Evolutionary conservation across 2,113 vertebrate species (phyloP), one percentile per base, ranked within the genome.

Genomic region (Ramphastos sulfuratus): DNA sequence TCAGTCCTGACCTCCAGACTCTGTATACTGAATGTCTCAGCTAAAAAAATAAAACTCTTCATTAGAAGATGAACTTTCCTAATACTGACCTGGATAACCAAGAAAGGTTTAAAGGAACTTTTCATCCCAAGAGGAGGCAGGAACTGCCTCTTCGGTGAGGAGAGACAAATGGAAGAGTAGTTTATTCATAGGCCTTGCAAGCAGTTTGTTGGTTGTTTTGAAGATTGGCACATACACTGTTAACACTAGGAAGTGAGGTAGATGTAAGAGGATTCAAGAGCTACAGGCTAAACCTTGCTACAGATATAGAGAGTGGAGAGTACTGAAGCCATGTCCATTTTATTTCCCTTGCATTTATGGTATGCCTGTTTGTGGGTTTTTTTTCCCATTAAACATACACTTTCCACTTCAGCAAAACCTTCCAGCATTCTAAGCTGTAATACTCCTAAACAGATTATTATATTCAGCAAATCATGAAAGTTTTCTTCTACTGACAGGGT

Each of bases 51-150:
- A 65, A 80, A 70, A 61, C 31, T 46, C 25, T 63, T 74, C 13
- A 50, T n/a, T 80, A 89, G 63, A 72, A 94, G 87, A 76, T 25
- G 5, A 65, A 59, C 63, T 85, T 92, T 79, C 28, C 27, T 59
- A 64, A 83, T 60, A 55, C 15, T 85, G 48, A 63, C 35, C 23
- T 76, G 9, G 20, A 54, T 55, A 85, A 73, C n/a, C 12, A 87
- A 72, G 24, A 64, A 72, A 61, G 10, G 8, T 64, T 90, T 83
- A 84, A 94, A 85, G 54, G 27, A 83, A 90, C 4, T 71, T 60
- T 18, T 42, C 63, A 73, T 44, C n/a, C n/a, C 15, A 66, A 33
- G 48, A 82, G 39, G 42, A 78, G 78, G 20, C 61, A 65, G 30
- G 21, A 93, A 91, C 10, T 59, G 39, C 6, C 33, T 63, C 16